Evolutionary conservation across 2,113 vertebrate genomes (phyloP), one percentile per base, ranked within the genome.

Genomic region (Solea senegalensis): DNA sequence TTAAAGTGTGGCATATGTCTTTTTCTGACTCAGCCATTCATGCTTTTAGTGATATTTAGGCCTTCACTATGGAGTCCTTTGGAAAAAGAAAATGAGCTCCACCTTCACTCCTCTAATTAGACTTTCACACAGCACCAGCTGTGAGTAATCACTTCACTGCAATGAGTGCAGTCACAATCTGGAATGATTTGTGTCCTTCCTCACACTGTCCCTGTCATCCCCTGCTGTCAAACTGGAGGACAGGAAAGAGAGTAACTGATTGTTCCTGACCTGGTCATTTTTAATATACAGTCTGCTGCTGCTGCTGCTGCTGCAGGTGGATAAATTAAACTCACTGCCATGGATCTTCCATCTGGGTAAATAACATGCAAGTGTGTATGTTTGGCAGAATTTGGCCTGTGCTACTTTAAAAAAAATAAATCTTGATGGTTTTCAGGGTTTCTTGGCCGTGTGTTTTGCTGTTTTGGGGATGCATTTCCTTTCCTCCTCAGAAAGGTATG

Each of bases 301-400:
- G 39, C 43, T 52, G 40, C 43, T 65, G 13, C 7, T 54, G 13
- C 54, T 69, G 56, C 34, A 34, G 34, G 34, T 34, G 51, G 69
- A 4, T 10, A 53, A 48, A 61, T 70, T 67, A 2, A 77, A 70
- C 44, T 56, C 21, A 16, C 27, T 59, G 34, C n/a, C 59, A 89
- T 90, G 88, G 69, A 78, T 61, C 51, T 61, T 82, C 53, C n/a
- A 43, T 71, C 67, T 56, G 15, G 88, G 78, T 91, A 76, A 83
- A 62, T 67, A 34, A 41, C 52, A 64, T n/a, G 9, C 3, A 13
- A 21, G 34, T 61, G 2, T 44, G 11, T 55, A 12, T 49, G 43
- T 0, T 9, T 55, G 46, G 11, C 0, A 8, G 3, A 8, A 16
- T 57, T 49, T 60, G 12, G 5, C 0, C 6, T 28, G 1, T 40